Conservation (phyloP, 1,140 invertebrate genomes). For the Drosophila elegans region DNA sequence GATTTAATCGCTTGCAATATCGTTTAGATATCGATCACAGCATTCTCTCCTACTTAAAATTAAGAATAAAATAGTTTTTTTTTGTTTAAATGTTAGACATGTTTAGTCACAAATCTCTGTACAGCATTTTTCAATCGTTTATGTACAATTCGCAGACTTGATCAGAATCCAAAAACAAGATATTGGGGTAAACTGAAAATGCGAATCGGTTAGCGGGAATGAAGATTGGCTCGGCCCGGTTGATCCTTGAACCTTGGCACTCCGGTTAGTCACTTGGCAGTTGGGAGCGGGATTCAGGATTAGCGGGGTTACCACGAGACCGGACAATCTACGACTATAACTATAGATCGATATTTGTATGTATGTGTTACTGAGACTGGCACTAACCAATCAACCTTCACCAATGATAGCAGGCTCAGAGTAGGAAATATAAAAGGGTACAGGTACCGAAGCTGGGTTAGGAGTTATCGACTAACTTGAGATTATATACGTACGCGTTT, state of each 20-base stretch:
- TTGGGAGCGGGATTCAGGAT: constrained; percentile 12
- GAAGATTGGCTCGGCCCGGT: constrained; percentile 1
- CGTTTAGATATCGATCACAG: constrained; percentile 23
- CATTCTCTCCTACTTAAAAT: constrained; percentile 34
- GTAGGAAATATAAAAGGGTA: constrained; percentile 1
- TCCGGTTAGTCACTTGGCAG: constrained; percentile 28
- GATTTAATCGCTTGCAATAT: constrained; percentile 3
- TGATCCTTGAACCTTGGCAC: constrained; percentile 6
- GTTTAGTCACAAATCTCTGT: constrained; percentile 46
- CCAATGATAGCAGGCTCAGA: constrained; percentile 12
- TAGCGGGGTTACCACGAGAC: background rate
- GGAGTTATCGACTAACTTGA: constrained; percentile 16
- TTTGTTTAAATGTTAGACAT: constrained; percentile 23
- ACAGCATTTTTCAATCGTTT: constrained; percentile 38
- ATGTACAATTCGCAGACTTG: constrained; percentile 33
- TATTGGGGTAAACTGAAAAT: constrained; percentile 10
- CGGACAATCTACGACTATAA: constrained; percentile 12
- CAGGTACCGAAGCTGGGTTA: constrained; percentile 30
- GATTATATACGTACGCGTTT: constrained; percentile 10
- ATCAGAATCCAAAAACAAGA: constrained; percentile 4
- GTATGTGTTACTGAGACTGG: background rate
- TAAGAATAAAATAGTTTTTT: constrained; percentile 2
- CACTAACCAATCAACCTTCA: constrained; percentile 21
- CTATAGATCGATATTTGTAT: background rate
- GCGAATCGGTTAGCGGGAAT: constrained; percentile 2